Evolutionary conservation across 2,113 vertebrate genomes (phyloP).

Genomic region (Hepsetus odoe): DNA sequence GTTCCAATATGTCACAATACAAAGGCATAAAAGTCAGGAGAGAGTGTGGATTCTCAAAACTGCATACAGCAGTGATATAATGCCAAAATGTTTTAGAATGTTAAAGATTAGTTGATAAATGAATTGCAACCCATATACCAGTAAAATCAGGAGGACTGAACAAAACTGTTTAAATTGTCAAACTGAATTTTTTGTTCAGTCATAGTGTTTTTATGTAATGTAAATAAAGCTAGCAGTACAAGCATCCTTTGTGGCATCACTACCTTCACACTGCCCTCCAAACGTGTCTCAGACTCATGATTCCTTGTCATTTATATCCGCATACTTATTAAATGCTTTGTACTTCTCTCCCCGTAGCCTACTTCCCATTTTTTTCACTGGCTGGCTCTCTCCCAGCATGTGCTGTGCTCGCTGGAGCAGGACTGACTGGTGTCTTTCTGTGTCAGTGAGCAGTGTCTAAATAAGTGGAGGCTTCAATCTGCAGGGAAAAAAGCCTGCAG

Average conservation of each 20-base stretch:
- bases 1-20: too few relatives aligned
- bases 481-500: conserved; percentile 3
- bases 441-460: conserved; percentile 1
- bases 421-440: conserved; percentile 48
- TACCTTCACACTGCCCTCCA: background rate
- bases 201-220: background rate
- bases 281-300: background rate
- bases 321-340: conserved; percentile 32
- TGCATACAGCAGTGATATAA: too few relatives aligned
- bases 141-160: too few relatives aligned
- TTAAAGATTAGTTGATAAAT: too few relatives aligned
- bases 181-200: too few relatives aligned
- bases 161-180: too few relatives aligned
- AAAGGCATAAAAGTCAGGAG: too few relatives aligned
- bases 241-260: background rate
- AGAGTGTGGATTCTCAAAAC: too few relatives aligned
- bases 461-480: conserved; percentile 19
- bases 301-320: conserved; percentile 4
- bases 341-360: conserved; percentile 18
- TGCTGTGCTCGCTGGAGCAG: conserved; percentile 13
- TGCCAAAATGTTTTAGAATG: too few relatives aligned
- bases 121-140: too few relatives aligned
- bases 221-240: background rate
- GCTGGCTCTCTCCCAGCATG: conserved; percentile 37
- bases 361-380: conserved; percentile 45